Conservation (phyloP, 2,888 invertebrate genomes). For the Diarsia rubi region DNA sequence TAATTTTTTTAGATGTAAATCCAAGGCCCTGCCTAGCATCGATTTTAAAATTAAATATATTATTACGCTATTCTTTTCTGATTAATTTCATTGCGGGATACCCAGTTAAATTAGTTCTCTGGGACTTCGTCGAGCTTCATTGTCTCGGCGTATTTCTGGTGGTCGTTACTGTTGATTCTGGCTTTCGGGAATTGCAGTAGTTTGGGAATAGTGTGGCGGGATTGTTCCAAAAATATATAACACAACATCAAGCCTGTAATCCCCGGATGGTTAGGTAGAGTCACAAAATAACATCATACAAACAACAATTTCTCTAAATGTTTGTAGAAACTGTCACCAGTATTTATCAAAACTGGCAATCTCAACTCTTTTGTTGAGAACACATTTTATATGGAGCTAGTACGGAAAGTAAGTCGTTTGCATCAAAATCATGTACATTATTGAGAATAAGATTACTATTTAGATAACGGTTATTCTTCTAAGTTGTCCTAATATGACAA, state of each 20-base stretch:
- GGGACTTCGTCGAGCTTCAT: too few species aligned
- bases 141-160: too few species aligned
- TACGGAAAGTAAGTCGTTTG: not conserved
- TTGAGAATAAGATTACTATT: not conserved
- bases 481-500: conserved; percentile 1
- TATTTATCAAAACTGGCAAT: conserved; percentile 2
- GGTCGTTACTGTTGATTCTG: not conserved
- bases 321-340: not conserved
- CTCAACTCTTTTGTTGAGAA: conserved; percentile 6
- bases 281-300: not conserved
- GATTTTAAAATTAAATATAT: too few species aligned
- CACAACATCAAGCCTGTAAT: not conserved
- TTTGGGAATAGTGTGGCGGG: not conserved
- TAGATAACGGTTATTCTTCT: not conserved
- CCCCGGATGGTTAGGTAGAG: not conserved
- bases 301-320: not conserved
- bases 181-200: not conserved
- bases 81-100: too few species aligned
- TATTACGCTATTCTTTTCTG: too few species aligned
- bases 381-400: not conserved
- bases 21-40: too few species aligned
- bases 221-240: not conserved
- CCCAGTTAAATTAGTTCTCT: too few species aligned
- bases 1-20: not conserved
- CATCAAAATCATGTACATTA: not conserved